Evolutionary conservation across 2,888 invertebrate species (phyloP).

Genomic region (Lithophane leautieri): DNA sequence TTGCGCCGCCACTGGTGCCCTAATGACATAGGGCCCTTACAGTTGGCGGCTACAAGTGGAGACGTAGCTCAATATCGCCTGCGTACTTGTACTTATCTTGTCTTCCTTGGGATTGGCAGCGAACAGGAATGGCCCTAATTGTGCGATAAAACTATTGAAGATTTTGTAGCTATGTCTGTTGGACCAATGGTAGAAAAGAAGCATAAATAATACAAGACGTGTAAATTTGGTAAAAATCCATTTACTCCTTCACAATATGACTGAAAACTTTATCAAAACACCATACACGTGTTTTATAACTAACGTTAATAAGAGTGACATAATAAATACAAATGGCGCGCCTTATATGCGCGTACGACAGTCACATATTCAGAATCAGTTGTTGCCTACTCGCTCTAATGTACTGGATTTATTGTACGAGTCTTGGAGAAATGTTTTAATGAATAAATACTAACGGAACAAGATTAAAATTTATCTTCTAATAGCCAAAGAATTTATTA

Average conservation of each 20-base stretch:
- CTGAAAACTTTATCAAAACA: slow-evolving; percentile 90
- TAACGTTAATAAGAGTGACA: slow-evolving; percentile 87
- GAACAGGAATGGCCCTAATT: background rate
- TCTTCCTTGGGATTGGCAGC: background rate
- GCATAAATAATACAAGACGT: slow-evolving; percentile 53
- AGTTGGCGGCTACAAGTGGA: background rate
- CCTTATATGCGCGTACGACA: slow-evolving; percentile 68
- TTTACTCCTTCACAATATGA: slow-evolving; percentile 89
- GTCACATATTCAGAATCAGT: slow-evolving; percentile 66
- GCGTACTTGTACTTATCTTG: background rate
- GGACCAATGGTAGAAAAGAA: background rate
- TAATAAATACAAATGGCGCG: slow-evolving; percentile 81
- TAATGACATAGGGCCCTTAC: background rate
- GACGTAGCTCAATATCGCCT: background rate
- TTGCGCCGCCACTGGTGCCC: no score
- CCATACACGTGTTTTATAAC: slow-evolving; percentile 87
- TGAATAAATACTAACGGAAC: background rate
- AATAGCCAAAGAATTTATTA: background rate
- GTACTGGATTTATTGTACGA: slow-evolving; percentile 34
- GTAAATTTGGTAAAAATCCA: slow-evolving; percentile 87
- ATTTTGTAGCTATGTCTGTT: background rate
- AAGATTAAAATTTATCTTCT: background rate
- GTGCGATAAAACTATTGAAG: background rate
- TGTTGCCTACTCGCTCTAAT: slow-evolving; percentile 42
- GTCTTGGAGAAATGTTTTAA: slow-evolving; percentile 53